Evolutionary conservation across 2,888 invertebrate species (phyloP).

Genomic region (Plutella xylostella): DNA sequence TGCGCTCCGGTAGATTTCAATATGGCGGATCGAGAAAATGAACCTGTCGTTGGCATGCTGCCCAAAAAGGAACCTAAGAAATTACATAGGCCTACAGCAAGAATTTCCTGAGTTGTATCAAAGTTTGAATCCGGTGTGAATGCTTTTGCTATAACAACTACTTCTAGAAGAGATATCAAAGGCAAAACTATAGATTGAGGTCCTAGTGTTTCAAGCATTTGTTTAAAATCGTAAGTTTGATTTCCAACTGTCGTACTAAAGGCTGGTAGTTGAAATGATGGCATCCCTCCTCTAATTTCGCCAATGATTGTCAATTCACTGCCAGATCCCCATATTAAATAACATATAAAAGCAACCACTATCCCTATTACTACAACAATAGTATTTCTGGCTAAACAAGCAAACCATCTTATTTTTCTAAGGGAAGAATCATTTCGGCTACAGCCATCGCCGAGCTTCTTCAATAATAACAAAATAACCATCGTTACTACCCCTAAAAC

Average conservation of each 20-base stretch:
- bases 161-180: constrained; percentile 71
- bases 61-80: constrained; percentile 81
- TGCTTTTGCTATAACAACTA: constrained; percentile 73
- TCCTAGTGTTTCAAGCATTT: constrained; percentile 65
- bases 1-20: constrained; percentile 87
- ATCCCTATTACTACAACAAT: constrained; percentile 74
- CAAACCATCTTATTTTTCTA: constrained; percentile 47
- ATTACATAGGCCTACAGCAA: constrained; percentile 81
- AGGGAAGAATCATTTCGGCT: neutral
- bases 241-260: constrained; percentile 66
- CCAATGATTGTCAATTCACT: constrained; percentile 57
- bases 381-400: constrained; percentile 76
- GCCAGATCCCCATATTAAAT: constrained; percentile 47
- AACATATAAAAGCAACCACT: constrained; percentile 48
- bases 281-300: neutral
- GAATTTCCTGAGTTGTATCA: constrained; percentile 83
- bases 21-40: constrained; percentile 83
- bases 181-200: constrained; percentile 66
- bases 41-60: constrained; percentile 84
- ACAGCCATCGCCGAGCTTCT: constrained; percentile 28
- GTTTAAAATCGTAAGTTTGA: constrained; percentile 58
- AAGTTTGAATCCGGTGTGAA: constrained; percentile 67
- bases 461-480: constrained; percentile 59
- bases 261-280: neutral
- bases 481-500: constrained; percentile 70